These are phyloP conservation scores for Pteruthius melanotis DNA, from an alignment of 2,113 vertebrate species.

Conservation along the genomic window DNA sequence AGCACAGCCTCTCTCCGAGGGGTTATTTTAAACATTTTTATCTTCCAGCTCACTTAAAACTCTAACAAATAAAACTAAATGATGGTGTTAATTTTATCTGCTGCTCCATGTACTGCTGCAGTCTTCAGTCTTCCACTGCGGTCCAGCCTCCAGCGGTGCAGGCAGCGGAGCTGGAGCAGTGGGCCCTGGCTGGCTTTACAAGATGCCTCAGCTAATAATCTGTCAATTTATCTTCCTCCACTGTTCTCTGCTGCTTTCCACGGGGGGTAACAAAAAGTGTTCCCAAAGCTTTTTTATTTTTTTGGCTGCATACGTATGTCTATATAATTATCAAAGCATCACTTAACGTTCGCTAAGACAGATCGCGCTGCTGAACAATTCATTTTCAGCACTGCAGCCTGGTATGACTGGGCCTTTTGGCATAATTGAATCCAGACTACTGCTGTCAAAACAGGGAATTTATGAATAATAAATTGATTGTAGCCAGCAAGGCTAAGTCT, in stretches of 20 bases:
- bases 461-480: conserved; percentile 74
- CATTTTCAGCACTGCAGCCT: conserved; percentile 45
- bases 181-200: neutral
- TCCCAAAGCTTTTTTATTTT: neutral
- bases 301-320: neutral
- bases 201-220: neutral
- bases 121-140: conserved; percentile 21
- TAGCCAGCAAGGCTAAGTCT: conserved; percentile 56
- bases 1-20: neutral
- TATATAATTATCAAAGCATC: conserved; percentile 65
- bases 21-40: conserved; percentile 38
- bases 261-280: neutral
- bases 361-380: conserved; percentile 40
- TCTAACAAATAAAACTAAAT: conserved; percentile 59
- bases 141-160: neutral
- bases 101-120: conserved; percentile 18
- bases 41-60: conserved; percentile 36
- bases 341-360: conserved; percentile 30
- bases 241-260: neutral
- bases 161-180: neutral
- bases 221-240: neutral
- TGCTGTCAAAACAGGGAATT: conserved; percentile 75
- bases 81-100: conserved; percentile 60
- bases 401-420: conserved; percentile 56
- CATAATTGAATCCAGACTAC: conserved; percentile 73